Evolutionary conservation across 2,113 vertebrate species (phyloP).

Genomic region (Isichthys henryi): DNA sequence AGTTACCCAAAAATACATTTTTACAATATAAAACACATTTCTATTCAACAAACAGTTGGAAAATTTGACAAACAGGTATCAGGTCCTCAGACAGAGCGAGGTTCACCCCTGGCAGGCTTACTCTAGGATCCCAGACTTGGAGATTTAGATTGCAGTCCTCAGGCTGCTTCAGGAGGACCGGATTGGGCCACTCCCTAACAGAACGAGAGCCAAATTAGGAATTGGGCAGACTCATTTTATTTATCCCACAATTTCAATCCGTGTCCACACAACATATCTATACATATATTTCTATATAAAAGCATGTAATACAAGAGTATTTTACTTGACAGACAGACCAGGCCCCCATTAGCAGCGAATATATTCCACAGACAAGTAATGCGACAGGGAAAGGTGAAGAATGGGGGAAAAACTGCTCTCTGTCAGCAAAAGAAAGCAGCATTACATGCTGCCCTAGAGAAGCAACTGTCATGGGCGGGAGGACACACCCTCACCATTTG

Average conservation of each 20-base stretch:
- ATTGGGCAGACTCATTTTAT: not conserved
- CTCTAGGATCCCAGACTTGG: slow-evolving; percentile 86
- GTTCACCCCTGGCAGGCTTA: slow-evolving; percentile 41
- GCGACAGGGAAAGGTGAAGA: not conserved
- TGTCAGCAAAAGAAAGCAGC: not conserved
- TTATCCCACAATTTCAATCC: not conserved
- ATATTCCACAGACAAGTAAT: not conserved
- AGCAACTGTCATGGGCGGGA: not conserved
- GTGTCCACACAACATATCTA: not conserved
- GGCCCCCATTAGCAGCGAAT: not conserved
- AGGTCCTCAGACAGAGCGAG: not conserved
- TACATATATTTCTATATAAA: not conserved
- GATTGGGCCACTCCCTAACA: slow-evolving; percentile 87
- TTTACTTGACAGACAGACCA: not conserved
- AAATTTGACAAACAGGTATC: not conserved
- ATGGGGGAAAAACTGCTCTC: not conserved
- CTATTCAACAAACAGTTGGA: not conserved
- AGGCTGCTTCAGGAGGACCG: slow-evolving; percentile 79
- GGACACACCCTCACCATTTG: slow-evolving; percentile 70
- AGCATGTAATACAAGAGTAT: not conserved
- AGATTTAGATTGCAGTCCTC: slow-evolving; percentile 84
- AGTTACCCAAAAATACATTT: not conserved
- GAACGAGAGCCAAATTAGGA: slow-evolving; percentile 39
- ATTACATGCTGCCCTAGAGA: not conserved
- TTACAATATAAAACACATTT: not conserved